Conservation (phyloP, 2,888 invertebrate species). For the Lordiphosa andalusiaca region DNA sequence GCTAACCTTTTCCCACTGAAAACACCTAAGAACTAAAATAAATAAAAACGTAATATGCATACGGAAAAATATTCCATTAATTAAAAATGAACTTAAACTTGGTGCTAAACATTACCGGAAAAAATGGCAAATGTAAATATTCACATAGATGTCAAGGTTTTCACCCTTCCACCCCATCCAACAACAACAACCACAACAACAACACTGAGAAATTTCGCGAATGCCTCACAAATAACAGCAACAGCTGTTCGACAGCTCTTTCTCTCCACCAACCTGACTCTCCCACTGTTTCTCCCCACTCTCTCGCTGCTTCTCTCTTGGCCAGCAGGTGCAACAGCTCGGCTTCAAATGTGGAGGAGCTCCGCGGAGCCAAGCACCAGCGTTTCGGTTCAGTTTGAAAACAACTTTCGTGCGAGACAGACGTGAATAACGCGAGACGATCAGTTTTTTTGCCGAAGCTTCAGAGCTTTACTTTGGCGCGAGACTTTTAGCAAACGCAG, state of each 20-base stretch:
- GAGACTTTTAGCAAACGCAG: conserved; percentile 38
- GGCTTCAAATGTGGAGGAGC: conserved; percentile 23
- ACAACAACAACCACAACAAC: not conserved
- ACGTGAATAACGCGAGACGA: conserved; percentile 47
- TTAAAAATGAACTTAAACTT: too few relatives aligned
- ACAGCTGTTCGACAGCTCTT: conserved; percentile 48
- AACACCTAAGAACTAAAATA: too few relatives aligned
- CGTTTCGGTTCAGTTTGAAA: conserved; percentile 62
- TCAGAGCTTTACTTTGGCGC: conserved; percentile 47
- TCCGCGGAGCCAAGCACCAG: not conserved
- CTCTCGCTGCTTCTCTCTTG: not conserved
- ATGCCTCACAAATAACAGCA: conserved; percentile 37
- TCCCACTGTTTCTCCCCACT: conserved; percentile 8
- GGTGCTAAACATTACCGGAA: not conserved
- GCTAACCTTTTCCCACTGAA: too few relatives aligned
- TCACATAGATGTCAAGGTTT: conserved; percentile 22
- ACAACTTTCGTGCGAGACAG: conserved; percentile 73
- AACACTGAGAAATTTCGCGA: conserved; percentile 48
- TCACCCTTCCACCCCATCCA: conserved; percentile 1
- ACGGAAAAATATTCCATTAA: too few relatives aligned
- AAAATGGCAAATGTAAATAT: conserved; percentile 2
- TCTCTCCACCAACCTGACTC: conserved; percentile 11
- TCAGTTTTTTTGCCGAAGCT: conserved; percentile 12
- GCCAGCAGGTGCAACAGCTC: conserved; percentile 45
- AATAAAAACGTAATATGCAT: too few relatives aligned